Evolutionary conservation across 2,888 invertebrate genomes (phyloP).

Genomic region (Chymomyza caudatula): DNA sequence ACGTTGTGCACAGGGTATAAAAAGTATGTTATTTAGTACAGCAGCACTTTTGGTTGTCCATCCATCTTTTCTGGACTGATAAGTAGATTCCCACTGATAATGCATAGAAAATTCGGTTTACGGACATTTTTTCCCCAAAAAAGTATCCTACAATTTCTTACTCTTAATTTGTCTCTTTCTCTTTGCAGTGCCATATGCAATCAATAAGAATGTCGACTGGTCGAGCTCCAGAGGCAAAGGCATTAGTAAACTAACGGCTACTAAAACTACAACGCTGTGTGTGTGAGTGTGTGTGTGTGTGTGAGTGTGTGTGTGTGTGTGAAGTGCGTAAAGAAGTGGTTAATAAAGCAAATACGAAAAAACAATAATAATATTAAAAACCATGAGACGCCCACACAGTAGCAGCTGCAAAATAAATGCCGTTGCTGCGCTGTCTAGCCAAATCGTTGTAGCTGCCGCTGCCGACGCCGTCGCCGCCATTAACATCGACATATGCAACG

Average conservation of each 20-base stretch:
- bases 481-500: no score
- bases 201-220: conserved; percentile 62
- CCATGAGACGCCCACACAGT: background rate
- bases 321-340: background rate
- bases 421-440: background rate
- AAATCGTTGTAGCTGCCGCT: background rate
- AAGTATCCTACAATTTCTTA: background rate
- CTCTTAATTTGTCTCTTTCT: background rate
- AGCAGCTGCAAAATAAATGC: background rate
- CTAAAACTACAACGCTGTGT: conserved; percentile 10
- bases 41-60: no score
- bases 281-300: background rate
- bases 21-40: no score
- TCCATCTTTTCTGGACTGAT: no score
- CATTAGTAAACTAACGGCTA: conserved; percentile 16
- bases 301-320: background rate
- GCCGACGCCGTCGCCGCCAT: background rate
- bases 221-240: conserved; percentile 26
- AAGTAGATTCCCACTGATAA: no score
- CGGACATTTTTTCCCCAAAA: background rate
- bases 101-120: background rate
- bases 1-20: no score
- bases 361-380: background rate
- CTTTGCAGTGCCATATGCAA: conserved; percentile 63
- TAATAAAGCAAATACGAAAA: background rate